These are phyloP conservation scores for Apodemus speciosus DNA, from an alignment of 2,113 vertebrate species.

Conservation along the genomic window DNA sequence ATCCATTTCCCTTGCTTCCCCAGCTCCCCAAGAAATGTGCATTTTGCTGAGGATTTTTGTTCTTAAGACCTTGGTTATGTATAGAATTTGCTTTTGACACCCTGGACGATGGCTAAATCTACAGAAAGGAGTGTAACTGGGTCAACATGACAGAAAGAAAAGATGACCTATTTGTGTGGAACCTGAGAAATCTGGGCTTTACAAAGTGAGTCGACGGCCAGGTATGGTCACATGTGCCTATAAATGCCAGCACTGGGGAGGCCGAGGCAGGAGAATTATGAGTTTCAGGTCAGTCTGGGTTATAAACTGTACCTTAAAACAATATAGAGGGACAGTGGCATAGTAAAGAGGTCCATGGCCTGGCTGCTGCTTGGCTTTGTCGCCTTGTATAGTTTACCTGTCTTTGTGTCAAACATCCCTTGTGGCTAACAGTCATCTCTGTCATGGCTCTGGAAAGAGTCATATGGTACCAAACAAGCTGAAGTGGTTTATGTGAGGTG, in stretches of 20 bases:
- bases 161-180: not conserved
- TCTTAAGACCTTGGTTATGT: not conserved
- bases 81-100: slow-evolving; percentile 1
- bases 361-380: not conserved
- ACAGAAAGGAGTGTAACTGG: slow-evolving; percentile 14
- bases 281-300: not conserved
- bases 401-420: not conserved
- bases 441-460: not conserved
- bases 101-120: not conserved
- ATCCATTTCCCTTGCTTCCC: slow-evolving; percentile 37
- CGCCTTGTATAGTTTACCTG: too few species aligned
- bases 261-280: not conserved
- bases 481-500: not conserved
- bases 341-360: not conserved
- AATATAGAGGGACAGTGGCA: not conserved
- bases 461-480: not conserved
- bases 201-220: not conserved
- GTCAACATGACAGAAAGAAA: slow-evolving; percentile 30
- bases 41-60: slow-evolving; percentile 1
- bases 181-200: not conserved
- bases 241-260: not conserved
- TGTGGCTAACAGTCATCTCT: not conserved
- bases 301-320: not conserved
- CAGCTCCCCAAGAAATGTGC: not conserved
- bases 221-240: not conserved